Percentiles rank a stretch among this genome's conserved stretches.
phyloP scores from a whole-genome alignment of 1,140 invertebrate species.

The Periplaneta americana region DNA sequence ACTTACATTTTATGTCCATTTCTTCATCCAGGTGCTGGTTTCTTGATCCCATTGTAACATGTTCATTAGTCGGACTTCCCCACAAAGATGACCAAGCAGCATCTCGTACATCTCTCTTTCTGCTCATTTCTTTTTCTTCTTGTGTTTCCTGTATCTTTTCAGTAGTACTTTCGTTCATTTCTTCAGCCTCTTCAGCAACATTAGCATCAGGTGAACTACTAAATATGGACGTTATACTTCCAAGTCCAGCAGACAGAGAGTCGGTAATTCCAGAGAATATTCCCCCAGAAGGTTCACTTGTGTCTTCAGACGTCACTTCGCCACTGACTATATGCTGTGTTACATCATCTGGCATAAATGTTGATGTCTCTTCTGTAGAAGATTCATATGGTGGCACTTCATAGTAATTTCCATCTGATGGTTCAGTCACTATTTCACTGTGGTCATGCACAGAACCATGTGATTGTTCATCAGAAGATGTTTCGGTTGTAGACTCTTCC shows the following conservation, averaged over 20 bases:
- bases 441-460: too few relatives aligned
- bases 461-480: background rate
- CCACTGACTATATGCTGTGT: background rate
- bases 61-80: background rate
- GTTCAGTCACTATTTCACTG: too few relatives aligned
- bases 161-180: background rate
- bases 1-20: background rate
- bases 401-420: too few relatives aligned
- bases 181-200: background rate
- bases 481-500: conserved; percentile 3
- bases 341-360: background rate
- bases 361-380: background rate
- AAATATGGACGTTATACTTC: background rate
- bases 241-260: background rate
- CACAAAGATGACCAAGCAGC: background rate
- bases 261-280: background rate
- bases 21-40: background rate
- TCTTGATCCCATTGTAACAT: background rate
- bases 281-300: background rate
- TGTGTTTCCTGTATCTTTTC: background rate
- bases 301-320: background rate
- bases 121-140: background rate
- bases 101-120: background rate
- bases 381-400: background rate
- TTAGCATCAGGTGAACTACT: background rate